Evolutionary conservation across 1,140 invertebrate species (phyloP).

Genomic region (Lasioglossum albipes): DNA sequence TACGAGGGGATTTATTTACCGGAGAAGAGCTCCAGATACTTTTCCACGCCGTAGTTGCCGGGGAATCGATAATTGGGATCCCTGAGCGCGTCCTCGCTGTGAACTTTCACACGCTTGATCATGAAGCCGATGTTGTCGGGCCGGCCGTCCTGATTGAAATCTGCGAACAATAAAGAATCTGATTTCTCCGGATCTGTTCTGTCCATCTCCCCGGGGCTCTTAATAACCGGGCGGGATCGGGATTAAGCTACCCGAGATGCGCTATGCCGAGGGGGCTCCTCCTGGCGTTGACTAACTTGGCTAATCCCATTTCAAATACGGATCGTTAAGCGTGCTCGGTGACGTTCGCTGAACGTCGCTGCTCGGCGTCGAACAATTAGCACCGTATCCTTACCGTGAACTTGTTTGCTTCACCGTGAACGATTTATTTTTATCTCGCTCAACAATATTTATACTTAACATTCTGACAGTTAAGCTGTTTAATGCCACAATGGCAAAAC

Average conservation of each 20-base stretch:
- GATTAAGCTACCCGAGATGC: background rate
- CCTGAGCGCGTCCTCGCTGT: constrained; percentile 89
- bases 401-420: too few relatives aligned
- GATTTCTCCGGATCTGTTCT: background rate
- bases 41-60: constrained; percentile 96
- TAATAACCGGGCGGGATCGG: background rate
- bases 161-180: constrained; percentile 81
- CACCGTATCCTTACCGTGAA: too few relatives aligned
- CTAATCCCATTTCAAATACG: background rate
- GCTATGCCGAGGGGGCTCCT: too few relatives aligned
- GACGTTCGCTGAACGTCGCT: background rate
- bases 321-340: background rate
- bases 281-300: background rate
- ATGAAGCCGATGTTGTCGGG: constrained; percentile 97
- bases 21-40: constrained; percentile 95
- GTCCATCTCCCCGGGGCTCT: too few relatives aligned
- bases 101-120: constrained; percentile 97
- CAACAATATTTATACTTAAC: too few relatives aligned
- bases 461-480: too few relatives aligned
- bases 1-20: constrained; percentile 80
- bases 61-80: constrained; percentile 93
- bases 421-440: too few relatives aligned
- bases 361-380: too few relatives aligned
- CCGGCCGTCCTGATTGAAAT: constrained; percentile 95
- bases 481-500: too few relatives aligned